phyloP scores from a whole-genome alignment of 2,888 invertebrate genomes.

The Orgyia antiqua region DNA sequence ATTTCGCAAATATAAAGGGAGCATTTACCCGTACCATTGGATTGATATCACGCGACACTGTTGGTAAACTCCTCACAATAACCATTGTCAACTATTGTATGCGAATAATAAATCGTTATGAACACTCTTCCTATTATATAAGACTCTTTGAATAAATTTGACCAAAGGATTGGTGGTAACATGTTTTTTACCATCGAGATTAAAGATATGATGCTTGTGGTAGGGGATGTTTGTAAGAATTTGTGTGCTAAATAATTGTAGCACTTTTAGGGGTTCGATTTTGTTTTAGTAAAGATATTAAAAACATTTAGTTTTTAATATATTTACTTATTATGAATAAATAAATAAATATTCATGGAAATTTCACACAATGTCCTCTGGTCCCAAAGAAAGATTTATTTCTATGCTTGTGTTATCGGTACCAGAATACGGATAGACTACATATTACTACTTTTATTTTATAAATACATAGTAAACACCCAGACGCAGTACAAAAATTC shows the following conservation, averaged over 20 bases:
- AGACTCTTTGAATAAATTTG: conserved; percentile 52
- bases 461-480: no score
- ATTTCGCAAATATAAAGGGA: no score
- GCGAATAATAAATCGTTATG: conserved; percentile 35
- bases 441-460: no score
- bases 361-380: no score
- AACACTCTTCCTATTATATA: conserved; percentile 31
- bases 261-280: not conserved
- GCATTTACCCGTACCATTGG: conserved; percentile 55
- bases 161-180: conserved; percentile 48
- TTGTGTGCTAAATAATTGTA: not conserved
- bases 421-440: no score
- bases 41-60: conserved; percentile 70
- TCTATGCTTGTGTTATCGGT: no score
- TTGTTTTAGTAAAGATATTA: no score
- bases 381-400: no score
- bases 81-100: conserved; percentile 45
- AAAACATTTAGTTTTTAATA: no score
- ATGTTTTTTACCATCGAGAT: conserved; percentile 37
- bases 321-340: no score
- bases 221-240: conserved; percentile 7
- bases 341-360: no score
- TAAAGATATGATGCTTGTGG: conserved; percentile 16
- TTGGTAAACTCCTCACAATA: conserved; percentile 71
- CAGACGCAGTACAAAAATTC: no score